Percentiles rank a stretch among this genome's conserved stretches.
These are phyloP conservation scores for Hoplostethus mediterraneus DNA, from an alignment of 2,797 vertebrate species.

Conservation along the genomic window DNA sequence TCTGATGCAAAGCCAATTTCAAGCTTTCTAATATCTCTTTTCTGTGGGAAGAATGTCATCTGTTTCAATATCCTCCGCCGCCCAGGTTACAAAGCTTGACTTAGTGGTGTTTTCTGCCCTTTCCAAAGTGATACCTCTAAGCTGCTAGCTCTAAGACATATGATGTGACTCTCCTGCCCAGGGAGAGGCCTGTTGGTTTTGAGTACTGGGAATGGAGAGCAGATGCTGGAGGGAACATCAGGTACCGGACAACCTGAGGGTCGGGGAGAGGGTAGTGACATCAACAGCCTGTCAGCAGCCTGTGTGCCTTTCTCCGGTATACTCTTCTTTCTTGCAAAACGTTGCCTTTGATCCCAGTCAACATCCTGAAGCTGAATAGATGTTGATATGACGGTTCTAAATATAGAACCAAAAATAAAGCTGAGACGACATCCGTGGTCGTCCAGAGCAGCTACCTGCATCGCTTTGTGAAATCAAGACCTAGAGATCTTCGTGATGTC, in stretches of 20 bases:
- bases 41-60: slow-evolving; percentile 60
- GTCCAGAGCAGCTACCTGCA: no score
- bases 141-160: slow-evolving; percentile 43
- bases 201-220: slow-evolving; percentile 47
- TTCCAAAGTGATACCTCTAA: slow-evolving; percentile 59
- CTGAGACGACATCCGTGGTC: no score
- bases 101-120: slow-evolving; percentile 43
- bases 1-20: slow-evolving; percentile 39
- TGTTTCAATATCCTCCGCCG: slow-evolving; percentile 61
- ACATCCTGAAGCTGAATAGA: no score
- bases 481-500: no score
- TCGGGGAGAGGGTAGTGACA: not conserved
- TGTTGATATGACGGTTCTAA: no score
- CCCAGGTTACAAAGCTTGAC: slow-evolving; percentile 53
- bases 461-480: no score
- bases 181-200: slow-evolving; percentile 51
- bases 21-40: slow-evolving; percentile 53
- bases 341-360: not conserved
- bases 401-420: no score
- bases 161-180: slow-evolving; percentile 55
- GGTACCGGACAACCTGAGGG: slow-evolving; percentile 36
- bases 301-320: no score
- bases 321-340: no score
- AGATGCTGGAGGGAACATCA: slow-evolving; percentile 58
- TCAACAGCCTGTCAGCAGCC: not conserved